Conservation (phyloP, 2,888 invertebrate genomes). For the Clepsis dumicolana region DNA sequence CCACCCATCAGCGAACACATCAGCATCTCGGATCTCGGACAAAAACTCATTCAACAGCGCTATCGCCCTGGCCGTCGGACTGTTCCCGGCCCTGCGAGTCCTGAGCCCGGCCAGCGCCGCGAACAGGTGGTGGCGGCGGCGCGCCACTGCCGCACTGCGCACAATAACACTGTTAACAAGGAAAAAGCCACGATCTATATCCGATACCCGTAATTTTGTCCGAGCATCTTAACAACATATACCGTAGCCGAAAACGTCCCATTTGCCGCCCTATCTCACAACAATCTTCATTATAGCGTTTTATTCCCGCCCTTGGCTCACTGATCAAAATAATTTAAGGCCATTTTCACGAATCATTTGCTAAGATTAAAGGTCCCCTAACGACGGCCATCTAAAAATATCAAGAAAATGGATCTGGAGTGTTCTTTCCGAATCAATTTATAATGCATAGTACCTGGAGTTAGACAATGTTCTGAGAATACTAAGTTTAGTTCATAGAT, state of each 20-base stretch:
- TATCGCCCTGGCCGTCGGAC: no score
- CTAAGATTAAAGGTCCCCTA: constrained; percentile 22
- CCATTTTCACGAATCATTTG: constrained; percentile 42
- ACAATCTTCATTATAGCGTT: constrained; percentile 31
- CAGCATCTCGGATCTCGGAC: no score
- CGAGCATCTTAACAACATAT: constrained; percentile 1
- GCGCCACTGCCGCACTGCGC: no score
- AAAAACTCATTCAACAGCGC: no score
- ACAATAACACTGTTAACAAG: constrained; percentile 5
- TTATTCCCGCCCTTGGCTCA: constrained; percentile 21
- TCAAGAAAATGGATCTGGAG: constrained; percentile 12
- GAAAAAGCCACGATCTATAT: background rate
- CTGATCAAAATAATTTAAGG: constrained; percentile 35
- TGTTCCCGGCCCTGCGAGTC: no score
- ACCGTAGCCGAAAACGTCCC: constrained; percentile 8
- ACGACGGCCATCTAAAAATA: constrained; percentile 25
- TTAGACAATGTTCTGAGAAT: background rate
- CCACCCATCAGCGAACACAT: no score
- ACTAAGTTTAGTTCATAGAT: background rate
- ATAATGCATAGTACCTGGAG: constrained; percentile 12
- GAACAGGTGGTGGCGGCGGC: no score
- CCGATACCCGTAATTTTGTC: background rate
- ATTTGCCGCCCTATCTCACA: constrained; percentile 27
- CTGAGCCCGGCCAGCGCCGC: no score
- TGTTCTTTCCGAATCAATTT: constrained; percentile 20